Percentiles rank a stretch among this genome's conserved stretches.
phyloP scores from a whole-genome alignment of 1,140 invertebrate species.

The Apis florea region DNA sequence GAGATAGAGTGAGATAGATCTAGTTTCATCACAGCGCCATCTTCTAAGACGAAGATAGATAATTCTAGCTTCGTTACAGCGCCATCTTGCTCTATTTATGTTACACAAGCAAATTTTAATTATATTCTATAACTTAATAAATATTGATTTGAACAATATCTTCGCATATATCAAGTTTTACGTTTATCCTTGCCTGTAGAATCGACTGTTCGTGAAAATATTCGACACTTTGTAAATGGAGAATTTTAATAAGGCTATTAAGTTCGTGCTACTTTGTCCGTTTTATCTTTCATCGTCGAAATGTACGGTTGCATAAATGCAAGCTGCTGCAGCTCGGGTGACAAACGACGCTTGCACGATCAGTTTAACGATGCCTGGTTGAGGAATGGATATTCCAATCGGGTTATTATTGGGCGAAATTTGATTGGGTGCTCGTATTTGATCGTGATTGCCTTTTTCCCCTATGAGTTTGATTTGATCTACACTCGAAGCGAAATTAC shows the following conservation, averaged over 20 bases:
- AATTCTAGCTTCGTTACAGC: too few relatives aligned
- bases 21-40: too few relatives aligned
- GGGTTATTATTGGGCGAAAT: conserved; percentile 15
- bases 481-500: background rate
- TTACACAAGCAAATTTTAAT: too few relatives aligned
- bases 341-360: conserved; percentile 38
- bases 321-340: background rate
- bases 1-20: too few relatives aligned
- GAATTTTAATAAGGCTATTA: conserved; percentile 55
- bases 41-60: too few relatives aligned
- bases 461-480: background rate
- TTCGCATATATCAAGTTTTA: too few relatives aligned
- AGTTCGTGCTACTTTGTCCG: conserved; percentile 25
- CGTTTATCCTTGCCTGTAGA: too few relatives aligned
- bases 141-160: too few relatives aligned
- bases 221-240: background rate
- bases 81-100: too few relatives aligned
- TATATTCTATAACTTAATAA: too few relatives aligned
- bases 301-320: conserved; percentile 40
- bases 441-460: background rate
- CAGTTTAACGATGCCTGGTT: conserved; percentile 18
- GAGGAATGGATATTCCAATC: background rate
- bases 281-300: conserved; percentile 50
- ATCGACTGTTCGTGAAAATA: too few relatives aligned
- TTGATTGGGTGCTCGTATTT: background rate